Conservation (phyloP, 2,888 invertebrate genomes). For the Andrena flavipes region DNA sequence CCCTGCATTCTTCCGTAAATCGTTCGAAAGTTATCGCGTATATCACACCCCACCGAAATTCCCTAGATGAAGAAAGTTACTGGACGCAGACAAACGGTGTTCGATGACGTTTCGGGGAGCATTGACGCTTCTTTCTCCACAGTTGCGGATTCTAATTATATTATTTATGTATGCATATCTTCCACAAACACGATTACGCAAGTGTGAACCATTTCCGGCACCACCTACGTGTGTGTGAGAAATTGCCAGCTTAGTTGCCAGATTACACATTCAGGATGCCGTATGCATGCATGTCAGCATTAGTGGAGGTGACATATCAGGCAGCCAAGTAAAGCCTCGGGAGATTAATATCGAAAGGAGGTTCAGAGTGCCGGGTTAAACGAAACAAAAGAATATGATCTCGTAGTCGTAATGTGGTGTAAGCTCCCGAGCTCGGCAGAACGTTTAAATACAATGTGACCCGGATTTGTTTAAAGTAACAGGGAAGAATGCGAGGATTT, state of each 20-base stretch:
- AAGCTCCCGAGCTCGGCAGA: no score
- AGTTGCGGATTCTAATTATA: conserved; percentile 26
- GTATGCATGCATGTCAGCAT: not conserved
- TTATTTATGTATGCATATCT: conserved; percentile 24
- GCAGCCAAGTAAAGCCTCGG: not conserved
- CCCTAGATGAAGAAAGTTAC: conserved; percentile 13
- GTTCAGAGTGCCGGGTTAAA: conserved; percentile 4
- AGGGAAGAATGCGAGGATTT: conserved; percentile 1
- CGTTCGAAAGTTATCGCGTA: no score
- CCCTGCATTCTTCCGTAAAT: no score
- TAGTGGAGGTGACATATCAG: conserved; percentile 4
- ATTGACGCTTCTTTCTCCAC: not conserved
- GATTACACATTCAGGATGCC: not conserved
- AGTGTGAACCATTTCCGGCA: conserved; percentile 26
- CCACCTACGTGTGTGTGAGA: conserved; percentile 4
- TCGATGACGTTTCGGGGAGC: not conserved
- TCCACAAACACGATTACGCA: conserved; percentile 34
- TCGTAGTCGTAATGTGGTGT: no score
- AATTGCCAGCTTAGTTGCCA: not conserved
- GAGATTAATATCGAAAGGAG: conserved; percentile 15
- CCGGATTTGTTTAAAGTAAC: not conserved
- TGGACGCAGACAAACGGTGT: not conserved
- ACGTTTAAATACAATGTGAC: no score
- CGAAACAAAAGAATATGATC: not conserved
- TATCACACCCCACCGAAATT: no score